Base-by-base conservation (phyloP, 2,797 vertebrate genomes). In the Chelon labrosus region DNA sequence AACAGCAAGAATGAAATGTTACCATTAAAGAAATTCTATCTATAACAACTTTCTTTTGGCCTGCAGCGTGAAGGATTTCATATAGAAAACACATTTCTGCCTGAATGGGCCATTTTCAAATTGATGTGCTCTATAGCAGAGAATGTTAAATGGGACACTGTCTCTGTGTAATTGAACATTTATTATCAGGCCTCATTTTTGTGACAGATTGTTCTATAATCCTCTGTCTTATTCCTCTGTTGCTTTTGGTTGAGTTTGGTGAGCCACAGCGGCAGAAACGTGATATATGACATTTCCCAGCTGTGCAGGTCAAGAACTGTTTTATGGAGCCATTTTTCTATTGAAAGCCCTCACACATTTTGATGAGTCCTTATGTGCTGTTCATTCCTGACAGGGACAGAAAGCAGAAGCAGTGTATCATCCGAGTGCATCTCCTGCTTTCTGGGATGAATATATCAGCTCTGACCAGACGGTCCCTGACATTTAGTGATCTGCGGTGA, bases 401-500 rank as follows among this genome's bases (percentile, higher is more conserved):
- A 54, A 70, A 77, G 38, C 84, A 52, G 75, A 19, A 64, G 82
- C 85, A 19, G 54, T 70, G 70, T 74, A 83, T 90, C 85, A 79
- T 68, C 75, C 16, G 20, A 66, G 73, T 20, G 80, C 75, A 79
- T 82, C 79, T 73, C 65, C 70, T 64, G 52, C 71, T 79, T 67
- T 67, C 74, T 74, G 71, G 64, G 65, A 85, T 73, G 84, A 88
- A 87, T 86, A 84, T 77, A 88, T 89, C 85, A 85, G 74, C 73
- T 70, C 62, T 61, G 85, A 85, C 75, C 82, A 88, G 85, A 85
- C 70, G 55, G 70, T 67, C 76, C 62, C 76, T 88, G 86, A 86
- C 85, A 86, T 87, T 89, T 85, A 87, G 72, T 82, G 77, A 88
- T 89, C 83, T 83, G 85, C 61, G 54, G 84, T 88, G 73, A 91